Base-by-base conservation (phyloP, 1,140 invertebrate species). In the Neodiprion virginianus region DNA sequence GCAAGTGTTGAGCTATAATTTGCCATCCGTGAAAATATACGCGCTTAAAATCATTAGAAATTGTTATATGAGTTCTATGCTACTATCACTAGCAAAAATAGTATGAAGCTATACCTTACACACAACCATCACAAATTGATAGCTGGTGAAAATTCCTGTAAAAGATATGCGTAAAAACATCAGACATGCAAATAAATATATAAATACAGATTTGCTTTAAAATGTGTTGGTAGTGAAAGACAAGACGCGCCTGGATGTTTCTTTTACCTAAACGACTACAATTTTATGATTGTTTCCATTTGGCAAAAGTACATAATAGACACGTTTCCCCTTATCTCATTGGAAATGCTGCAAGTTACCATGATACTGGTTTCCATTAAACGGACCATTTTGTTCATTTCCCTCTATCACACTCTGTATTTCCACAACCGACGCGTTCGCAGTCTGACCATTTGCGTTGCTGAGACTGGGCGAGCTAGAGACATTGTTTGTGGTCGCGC, bases 261-360 rank as follows among this genome's bases (percentile, higher is more conserved):
- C 77, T 70, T 67, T 74, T 75, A 69, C 76, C 81, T 80, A 88
- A 53, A 88, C 85, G 77, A 88, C 86, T 69, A 88, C 87, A 71
- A 88, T 87, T 69, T 88, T 88, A 70, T 88, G 86, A 80, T 87
- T 88, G 74, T 87, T 87, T 79, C 85, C 88, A 77, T 89, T 87
- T 21, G 87, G 87, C 81, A 89, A 82, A 73, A 89, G 87, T 80
- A 89, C 86, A 76, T 89, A 89, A 79, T 87, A 88, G 84, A 88
- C 86, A 83, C 86, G 87, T 83, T 86, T 88, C 71, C 81, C 87
- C 82, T 87, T 89, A 84, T 88, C 87, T 89, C 88, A 88, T 88
- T 89, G 87, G 81, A 85, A 88, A 23, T 88, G 86, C 73, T 85
- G 78, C n/a, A 87, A 79, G 76, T 88, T 85, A 72, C 81, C 83